Evolutionary conservation across 2,888 invertebrate genomes (phyloP), one percentile per base, ranked within the genome.

Genomic region (Pollenia amentaria): DNA sequence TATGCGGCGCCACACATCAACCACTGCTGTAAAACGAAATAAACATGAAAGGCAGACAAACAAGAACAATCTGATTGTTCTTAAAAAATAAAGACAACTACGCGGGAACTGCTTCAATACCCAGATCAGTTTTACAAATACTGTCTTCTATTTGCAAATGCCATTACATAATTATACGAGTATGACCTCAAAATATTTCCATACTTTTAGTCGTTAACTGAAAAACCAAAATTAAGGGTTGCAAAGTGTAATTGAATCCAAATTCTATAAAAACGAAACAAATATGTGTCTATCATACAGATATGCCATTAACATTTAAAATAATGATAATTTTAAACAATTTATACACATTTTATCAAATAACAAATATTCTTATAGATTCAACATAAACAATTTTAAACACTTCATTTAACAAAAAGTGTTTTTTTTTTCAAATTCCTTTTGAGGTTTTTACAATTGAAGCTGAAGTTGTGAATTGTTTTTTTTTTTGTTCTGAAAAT

Each of bases 341-440:
- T 57, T 44, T 64, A 18, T 55, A 65, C 0, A 64, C 55, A 38
- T 73, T 38, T 40, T 21, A 57, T 46, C 44, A 18, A 40, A 21
- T n/a, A 80, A 55, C 14, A 55, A 38, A 62, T 62, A 16, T 51
- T 62, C 42, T 64, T 14, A 53, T 53, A 64, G 64, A 42, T 75
- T 57, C n/a, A 8, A 75, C 21, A 81, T 67, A 60, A 53, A 44
- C 51, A 57, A 46, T 55, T 42, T 67, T 67, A n/a, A 51, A 51
- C 82, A 76, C 51, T 76, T 76, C 75, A 82, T 69, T 76, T 62
- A 72, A 62, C 79, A 79, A 53, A 51, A 4, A 18, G 6, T 42
- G n/a, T 70, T 64, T 70, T 62, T 62, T 60, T 4, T 44, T 53
- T 10, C 14, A 73, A 82, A 82, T 76, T 76, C 42, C 38, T 75